Conservation (phyloP, 2,113 vertebrate species). For the Myiopsitta monachus region DNA sequence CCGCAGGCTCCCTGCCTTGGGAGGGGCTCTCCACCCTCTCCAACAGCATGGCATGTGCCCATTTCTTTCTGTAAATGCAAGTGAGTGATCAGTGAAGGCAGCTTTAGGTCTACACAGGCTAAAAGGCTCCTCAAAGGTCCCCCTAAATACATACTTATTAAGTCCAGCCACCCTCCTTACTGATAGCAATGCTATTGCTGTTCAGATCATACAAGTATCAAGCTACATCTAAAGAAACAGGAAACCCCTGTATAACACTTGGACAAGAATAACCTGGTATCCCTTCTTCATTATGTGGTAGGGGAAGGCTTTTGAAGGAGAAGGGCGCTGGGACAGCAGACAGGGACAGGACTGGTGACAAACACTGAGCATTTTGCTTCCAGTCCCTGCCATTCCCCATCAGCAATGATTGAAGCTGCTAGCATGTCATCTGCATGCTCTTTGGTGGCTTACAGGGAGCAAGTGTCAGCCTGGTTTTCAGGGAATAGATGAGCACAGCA, state of each 20-base stretch:
- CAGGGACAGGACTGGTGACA: background rate
- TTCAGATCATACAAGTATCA: background rate
- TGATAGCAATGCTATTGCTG: background rate
- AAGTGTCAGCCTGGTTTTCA: slow-evolving; percentile 56
- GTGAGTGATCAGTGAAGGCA: background rate
- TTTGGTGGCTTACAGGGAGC: slow-evolving; percentile 46
- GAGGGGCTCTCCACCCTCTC: background rate
- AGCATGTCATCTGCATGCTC: slow-evolving; percentile 32
- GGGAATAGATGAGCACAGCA: slow-evolving; percentile 60
- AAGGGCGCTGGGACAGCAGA: background rate
- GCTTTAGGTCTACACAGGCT: background rate
- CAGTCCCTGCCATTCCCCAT: slow-evolving; percentile 38
- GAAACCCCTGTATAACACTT: background rate
- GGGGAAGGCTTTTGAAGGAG: background rate
- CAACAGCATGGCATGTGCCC: background rate
- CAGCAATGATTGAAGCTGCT: slow-evolving; percentile 35
- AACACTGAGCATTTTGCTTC: slow-evolving; percentile 39
- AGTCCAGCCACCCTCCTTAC: background rate
- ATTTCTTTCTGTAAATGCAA: background rate
- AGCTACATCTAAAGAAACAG: background rate
- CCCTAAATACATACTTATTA: background rate
- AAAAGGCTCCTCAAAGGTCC: background rate
- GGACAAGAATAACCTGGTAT: background rate
- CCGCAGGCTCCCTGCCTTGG: background rate
- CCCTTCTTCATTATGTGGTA: background rate